Evolutionary conservation across 2,888 invertebrate species (phyloP).

Genomic region (Capitulum mitella): DNA sequence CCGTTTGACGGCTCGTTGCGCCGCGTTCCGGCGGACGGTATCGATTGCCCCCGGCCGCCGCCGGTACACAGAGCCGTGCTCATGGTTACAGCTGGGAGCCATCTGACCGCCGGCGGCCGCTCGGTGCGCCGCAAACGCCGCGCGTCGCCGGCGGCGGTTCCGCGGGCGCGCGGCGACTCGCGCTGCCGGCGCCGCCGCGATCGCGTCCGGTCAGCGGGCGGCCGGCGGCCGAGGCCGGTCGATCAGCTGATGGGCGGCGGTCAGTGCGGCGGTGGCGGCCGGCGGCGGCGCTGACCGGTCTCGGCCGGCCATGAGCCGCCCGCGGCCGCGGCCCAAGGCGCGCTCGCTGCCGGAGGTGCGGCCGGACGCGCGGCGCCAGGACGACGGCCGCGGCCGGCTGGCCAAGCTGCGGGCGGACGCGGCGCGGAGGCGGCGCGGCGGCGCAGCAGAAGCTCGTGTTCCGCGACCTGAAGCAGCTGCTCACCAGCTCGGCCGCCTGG

Average conservation of each 20-base stretch:
- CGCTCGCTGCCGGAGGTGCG: neutral
- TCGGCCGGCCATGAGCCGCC: neutral
- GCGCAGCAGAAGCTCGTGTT: neutral
- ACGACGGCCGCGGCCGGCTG: neutral
- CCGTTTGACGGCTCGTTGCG: neutral
- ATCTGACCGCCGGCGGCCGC: neutral
- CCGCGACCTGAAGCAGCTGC: slow-evolving; percentile 23
- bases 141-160: neutral
- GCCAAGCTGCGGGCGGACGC: neutral
- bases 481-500: slow-evolving; percentile 52
- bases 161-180: neutral
- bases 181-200: neutral
- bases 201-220: neutral
- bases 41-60: neutral
- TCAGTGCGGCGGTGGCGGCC: neutral
- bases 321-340: neutral
- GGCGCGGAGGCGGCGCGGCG: neutral
- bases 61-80: neutral
- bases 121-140: neutral
- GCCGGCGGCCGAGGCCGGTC: neutral
- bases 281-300: neutral
- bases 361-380: neutral
- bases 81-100: neutral
- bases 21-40: neutral
- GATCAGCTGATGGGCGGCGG: neutral